These are phyloP conservation scores for Danio jaintianensis DNA, from an alignment of 2,797 vertebrate genomes.

Conservation along the genomic window DNA sequence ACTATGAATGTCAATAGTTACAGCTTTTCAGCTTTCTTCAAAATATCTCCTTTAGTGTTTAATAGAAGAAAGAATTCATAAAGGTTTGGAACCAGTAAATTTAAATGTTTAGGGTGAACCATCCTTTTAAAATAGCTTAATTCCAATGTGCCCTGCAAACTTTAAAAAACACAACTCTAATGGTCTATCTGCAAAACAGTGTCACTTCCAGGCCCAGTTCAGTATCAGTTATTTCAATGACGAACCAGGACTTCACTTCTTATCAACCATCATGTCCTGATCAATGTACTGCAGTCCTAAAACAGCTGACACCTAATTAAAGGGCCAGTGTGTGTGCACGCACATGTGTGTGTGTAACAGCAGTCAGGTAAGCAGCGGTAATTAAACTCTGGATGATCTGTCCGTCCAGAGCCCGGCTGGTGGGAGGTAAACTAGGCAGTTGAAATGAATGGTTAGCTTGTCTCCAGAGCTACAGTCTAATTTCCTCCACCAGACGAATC, in stretches of 20 bases:
- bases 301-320: conserved; percentile 83
- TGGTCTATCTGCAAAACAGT: neutral
- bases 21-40: too few relatives aligned
- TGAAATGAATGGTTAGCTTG: conserved; percentile 66
- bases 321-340: conserved; percentile 59
- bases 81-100: too few relatives aligned
- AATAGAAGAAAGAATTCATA: too few relatives aligned
- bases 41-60: too few relatives aligned
- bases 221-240: conserved; percentile 68
- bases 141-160: neutral
- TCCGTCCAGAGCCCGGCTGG: conserved; percentile 69
- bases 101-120: too few relatives aligned
- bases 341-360: conserved; percentile 51
- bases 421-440: conserved; percentile 59
- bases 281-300: conserved; percentile 79
- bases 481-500: conserved; percentile 78
- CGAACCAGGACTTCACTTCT: conserved; percentile 73
- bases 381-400: conserved; percentile 79
- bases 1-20: too few relatives aligned
- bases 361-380: conserved; percentile 78
- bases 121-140: neutral
- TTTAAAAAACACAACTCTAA: too few relatives aligned
- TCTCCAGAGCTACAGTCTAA: conserved; percentile 72
- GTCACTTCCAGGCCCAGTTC: conserved; percentile 52
- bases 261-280: conserved; percentile 79